Evolutionary conservation across 2,113 vertebrate genomes (phyloP).

Genomic region (Euleptes europaea): DNA sequence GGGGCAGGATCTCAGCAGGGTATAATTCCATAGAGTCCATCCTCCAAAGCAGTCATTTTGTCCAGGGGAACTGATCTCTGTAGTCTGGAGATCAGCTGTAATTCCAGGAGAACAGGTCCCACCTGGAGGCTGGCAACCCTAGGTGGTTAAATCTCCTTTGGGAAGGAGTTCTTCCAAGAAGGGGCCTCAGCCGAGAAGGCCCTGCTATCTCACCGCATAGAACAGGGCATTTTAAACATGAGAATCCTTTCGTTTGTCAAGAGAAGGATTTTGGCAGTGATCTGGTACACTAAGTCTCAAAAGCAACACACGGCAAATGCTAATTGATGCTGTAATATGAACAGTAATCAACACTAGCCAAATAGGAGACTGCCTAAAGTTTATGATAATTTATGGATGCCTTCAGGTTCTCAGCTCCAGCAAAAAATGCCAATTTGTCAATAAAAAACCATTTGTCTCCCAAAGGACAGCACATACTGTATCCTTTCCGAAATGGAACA

Average conservation of each 20-base stretch:
- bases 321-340: background rate
- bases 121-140: no score
- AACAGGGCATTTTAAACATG: no score
- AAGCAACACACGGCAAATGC: background rate
- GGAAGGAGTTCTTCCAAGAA: no score
- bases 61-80: no score
- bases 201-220: no score
- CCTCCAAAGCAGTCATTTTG: no score
- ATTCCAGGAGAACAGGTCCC: no score
- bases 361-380: background rate
- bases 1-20: no score
- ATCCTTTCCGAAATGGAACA: slow-evolving; percentile 29
- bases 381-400: background rate
- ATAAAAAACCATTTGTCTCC: slow-evolving; percentile 25
- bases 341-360: background rate
- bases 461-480: background rate
- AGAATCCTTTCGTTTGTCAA: background rate
- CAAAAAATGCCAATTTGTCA: background rate
- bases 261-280: background rate
- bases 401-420: background rate
- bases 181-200: no score
- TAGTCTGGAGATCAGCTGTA: no score
- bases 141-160: no score
- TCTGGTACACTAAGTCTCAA: background rate
- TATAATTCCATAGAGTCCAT: no score